Evolutionary conservation across 2,797 vertebrate species (phyloP).

Genomic region (Schizothorax lantsangensis): DNA sequence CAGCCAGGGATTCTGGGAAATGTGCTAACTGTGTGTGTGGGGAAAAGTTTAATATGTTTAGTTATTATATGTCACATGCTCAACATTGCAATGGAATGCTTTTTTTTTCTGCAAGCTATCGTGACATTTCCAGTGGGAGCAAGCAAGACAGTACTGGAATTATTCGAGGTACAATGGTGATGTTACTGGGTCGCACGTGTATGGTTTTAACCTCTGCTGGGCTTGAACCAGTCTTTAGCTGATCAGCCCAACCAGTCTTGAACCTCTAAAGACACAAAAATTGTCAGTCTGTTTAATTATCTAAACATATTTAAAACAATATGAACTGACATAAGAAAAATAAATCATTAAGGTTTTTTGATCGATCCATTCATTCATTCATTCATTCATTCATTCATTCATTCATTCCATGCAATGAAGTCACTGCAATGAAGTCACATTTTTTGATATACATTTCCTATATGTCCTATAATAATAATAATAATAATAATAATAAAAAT

Average conservation of each 20-base stretch:
- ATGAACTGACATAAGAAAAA: too few species aligned
- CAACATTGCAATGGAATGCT: background rate
- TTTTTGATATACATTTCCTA: too few species aligned
- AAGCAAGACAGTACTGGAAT: background rate
- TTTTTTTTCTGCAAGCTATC: background rate
- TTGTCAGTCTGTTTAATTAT: too few species aligned
- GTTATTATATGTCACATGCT: slow-evolving; percentile 1
- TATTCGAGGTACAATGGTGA: background rate
- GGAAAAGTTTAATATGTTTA: slow-evolving; percentile 12
- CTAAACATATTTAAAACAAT: too few species aligned
- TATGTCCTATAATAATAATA: too few species aligned
- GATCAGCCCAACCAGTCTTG: background rate
- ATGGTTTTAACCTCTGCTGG: background rate
- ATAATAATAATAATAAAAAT: too few species aligned
- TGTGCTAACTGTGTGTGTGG: slow-evolving; percentile 23
- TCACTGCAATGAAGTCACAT: too few species aligned
- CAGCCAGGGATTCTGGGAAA: slow-evolving; percentile 31
- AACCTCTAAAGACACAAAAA: background rate
- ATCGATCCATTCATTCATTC: too few species aligned
- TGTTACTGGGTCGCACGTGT: background rate
- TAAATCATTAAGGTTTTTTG: too few species aligned
- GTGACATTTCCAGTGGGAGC: background rate
- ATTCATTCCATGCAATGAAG: too few species aligned
- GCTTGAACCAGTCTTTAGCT: background rate
- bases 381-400: too few species aligned